Evolutionary conservation across 2,888 invertebrate genomes (phyloP).

Genomic region (Labia minor): DNA sequence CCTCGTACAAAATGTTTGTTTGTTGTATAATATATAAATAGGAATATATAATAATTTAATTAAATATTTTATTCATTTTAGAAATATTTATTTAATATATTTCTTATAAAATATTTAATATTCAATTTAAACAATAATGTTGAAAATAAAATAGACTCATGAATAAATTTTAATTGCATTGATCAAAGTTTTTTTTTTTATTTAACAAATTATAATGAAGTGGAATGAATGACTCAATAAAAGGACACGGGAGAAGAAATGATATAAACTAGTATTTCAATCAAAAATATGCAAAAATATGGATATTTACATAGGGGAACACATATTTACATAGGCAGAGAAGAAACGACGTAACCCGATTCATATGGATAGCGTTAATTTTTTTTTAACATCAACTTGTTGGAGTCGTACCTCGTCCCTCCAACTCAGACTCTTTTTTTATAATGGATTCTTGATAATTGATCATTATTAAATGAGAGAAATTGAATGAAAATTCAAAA

Average conservation of each 20-base stretch:
- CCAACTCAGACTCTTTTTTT: no score
- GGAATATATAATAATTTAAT: no score
- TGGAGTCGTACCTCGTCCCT: background rate
- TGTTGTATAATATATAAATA: no score
- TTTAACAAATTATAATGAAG: background rate
- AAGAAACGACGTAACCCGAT: background rate
- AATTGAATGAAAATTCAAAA: no score
- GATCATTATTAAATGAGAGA: no score
- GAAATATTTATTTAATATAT: no score
- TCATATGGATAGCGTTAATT: background rate
- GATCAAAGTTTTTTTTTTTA: no score
- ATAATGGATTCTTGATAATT: no score
- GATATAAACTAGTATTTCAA: background rate
- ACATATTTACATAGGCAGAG: background rate
- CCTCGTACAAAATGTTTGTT: no score
- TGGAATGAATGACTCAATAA: background rate
- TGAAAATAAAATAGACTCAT: background rate
- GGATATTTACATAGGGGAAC: background rate
- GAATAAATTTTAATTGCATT: no score
- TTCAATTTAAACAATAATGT: background rate
- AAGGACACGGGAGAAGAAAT: background rate
- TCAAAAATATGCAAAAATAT: conserved; percentile 5
- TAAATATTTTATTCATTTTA: no score
- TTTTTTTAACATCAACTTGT: conserved; percentile 5
- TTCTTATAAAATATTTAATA: no score